A percentile compares a stretch with the other conserved stretches of the same genome.
Conservation (phyloP, 2,888 invertebrate species). For the Eilema griseolum region DNA sequence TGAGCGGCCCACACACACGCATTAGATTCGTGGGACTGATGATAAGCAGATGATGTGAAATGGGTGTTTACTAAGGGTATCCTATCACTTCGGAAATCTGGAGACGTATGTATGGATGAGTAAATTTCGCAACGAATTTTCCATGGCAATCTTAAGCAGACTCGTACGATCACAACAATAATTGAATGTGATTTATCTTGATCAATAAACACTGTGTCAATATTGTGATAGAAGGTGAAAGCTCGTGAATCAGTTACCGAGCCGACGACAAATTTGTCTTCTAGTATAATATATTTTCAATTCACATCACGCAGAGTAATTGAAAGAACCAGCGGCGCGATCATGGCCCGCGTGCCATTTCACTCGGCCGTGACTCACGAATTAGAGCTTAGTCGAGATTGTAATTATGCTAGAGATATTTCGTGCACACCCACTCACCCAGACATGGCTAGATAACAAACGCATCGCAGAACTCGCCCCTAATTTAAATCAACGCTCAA, state of each 20-base stretch:
- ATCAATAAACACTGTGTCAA: constrained; percentile 53
- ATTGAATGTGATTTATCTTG: constrained; percentile 59
- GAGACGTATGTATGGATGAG: not conserved
- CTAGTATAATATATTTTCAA: constrained; percentile 67
- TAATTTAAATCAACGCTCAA: constrained; percentile 71
- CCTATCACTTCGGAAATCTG: not conserved
- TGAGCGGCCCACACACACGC: no score
- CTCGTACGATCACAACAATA: constrained; percentile 32
- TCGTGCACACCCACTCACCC: constrained; percentile 77
- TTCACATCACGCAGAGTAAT: constrained; percentile 80
- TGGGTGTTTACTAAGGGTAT: not conserved
- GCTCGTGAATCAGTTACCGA: constrained; percentile 59
- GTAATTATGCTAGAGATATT: constrained; percentile 81
- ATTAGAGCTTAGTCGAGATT: constrained; percentile 82
- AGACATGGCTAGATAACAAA: constrained; percentile 64
- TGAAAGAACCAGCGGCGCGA: constrained; percentile 73
- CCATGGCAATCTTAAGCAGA: not conserved
- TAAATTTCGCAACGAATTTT: not conserved
- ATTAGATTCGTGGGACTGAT: no score
- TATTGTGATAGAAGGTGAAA: constrained; percentile 73
- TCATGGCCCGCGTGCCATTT: constrained; percentile 79
- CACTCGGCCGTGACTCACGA: constrained; percentile 85
- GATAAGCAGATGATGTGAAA: not conserved
- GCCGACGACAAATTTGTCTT: constrained; percentile 66
- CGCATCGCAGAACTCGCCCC: constrained; percentile 65